Conservation (phyloP, 1,140 invertebrate genomes). For the Heliconius himera region DNA sequence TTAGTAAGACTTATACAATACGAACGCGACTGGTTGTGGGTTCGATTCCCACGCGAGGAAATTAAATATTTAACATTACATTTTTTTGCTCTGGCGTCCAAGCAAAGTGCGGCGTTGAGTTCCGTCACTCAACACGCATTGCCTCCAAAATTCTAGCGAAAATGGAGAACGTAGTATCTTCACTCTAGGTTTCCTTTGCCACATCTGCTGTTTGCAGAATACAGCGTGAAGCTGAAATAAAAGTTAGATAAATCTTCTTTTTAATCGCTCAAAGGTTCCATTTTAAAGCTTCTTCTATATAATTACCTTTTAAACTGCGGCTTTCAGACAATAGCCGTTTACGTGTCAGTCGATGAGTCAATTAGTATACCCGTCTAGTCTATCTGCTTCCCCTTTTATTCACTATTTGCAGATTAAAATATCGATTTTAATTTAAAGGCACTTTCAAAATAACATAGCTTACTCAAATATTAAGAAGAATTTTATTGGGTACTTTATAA, state of each 20-base stretch:
- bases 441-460: neutral
- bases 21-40: no score
- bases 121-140: no score
- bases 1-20: no score
- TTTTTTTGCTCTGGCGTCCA: no score
- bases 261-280: neutral
- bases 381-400: neutral
- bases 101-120: no score
- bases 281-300: neutral
- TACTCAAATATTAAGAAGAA: neutral
- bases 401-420: neutral
- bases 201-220: no score
- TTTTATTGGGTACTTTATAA: neutral
- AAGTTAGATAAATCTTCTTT: neutral
- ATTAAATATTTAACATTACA: no score
- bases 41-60: no score
- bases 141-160: no score
- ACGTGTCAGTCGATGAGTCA: constrained; percentile 9
- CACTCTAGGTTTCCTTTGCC: no score
- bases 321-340: neutral
- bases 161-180: no score
- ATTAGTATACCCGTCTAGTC: neutral
- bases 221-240: neutral
- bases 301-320: constrained; percentile 2
- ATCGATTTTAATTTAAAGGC: neutral